Percentiles rank a stretch among this genome's conserved stretches.
Evolutionary conservation across 1,140 invertebrate species (phyloP).

Genomic region (Drosophila ogumai): DNA sequence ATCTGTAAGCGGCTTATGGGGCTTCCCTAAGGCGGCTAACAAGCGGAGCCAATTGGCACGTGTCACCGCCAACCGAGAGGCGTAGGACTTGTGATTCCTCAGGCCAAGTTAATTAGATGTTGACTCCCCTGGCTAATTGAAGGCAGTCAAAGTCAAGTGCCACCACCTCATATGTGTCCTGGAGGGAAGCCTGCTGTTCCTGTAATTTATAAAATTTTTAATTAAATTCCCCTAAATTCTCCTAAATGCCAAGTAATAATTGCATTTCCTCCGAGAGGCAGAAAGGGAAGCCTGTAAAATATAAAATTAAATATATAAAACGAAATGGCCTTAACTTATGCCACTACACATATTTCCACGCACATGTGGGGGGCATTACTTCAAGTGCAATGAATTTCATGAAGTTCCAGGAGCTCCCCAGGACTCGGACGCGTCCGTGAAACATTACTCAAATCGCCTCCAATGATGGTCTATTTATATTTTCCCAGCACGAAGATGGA

Average conservation of each 20-base stretch:
- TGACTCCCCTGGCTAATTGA: conserved; percentile 46
- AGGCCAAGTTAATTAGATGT: conserved; percentile 53
- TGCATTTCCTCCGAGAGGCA: background rate
- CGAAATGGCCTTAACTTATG: conserved; percentile 8
- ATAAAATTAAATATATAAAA: background rate
- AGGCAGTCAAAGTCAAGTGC: conserved; percentile 18
- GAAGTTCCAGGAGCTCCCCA: background rate
- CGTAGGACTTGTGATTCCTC: conserved; percentile 19
- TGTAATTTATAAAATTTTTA: conserved; percentile 47
- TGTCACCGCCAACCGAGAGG: conserved; percentile 5
- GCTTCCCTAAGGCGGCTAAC: conserved; percentile 20
- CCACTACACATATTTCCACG: background rate
- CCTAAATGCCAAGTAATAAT: conserved; percentile 1
- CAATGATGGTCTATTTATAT: conserved; percentile 34
- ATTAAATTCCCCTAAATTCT: conserved; percentile 30
- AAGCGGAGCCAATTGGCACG: conserved; percentile 31
- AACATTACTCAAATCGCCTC: conserved; percentile 49
- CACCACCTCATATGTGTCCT: conserved; percentile 4
- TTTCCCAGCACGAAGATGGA: conserved; percentile 31
- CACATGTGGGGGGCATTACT: conserved; percentile 6
- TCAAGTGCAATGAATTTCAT: conserved; percentile 14
- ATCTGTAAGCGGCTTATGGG: conserved; percentile 54
- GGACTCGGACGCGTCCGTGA: conserved; percentile 20
- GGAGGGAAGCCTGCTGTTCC: conserved; percentile 8
- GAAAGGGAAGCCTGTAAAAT: background rate